A percentile compares a stretch with the other conserved stretches of the same genome.
phyloP scores from a whole-genome alignment of 2,888 invertebrate genomes.

The Thelaira solivaga region DNA sequence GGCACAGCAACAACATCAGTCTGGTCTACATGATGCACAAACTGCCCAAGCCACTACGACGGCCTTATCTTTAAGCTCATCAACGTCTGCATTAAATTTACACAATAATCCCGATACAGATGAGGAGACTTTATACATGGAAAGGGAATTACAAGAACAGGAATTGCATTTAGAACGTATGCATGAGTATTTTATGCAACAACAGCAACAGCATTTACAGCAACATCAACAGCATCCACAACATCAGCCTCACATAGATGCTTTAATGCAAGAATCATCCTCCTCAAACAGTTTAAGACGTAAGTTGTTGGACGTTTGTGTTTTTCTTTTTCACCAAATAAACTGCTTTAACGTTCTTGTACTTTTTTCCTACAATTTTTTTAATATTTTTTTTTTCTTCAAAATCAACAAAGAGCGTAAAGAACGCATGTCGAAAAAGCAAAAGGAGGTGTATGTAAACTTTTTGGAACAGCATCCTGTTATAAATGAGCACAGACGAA shows the following conservation, averaged over 20 bases:
- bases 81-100: conserved; percentile 58
- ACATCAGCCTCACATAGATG: conserved; percentile 70
- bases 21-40: conserved; percentile 55
- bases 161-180: conserved; percentile 64
- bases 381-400: not conserved
- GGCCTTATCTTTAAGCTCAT: conserved; percentile 57
- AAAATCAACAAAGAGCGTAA: conserved; percentile 74
- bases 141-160: conserved; percentile 58
- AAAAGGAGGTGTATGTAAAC: conserved; percentile 73
- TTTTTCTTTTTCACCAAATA: not conserved
- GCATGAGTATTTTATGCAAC: conserved; percentile 70
- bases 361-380: conserved; percentile 21
- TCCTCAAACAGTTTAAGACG: conserved; percentile 71
- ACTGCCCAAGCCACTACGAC: conserved; percentile 52
- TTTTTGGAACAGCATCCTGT: conserved; percentile 72
- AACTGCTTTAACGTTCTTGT: conserved; percentile 21
- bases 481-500: conserved; percentile 72
- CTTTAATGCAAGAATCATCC: conserved; percentile 68
- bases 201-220: conserved; percentile 70
- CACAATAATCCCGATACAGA: conserved; percentile 60
- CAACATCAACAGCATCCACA: conserved; percentile 63
- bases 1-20: conserved; percentile 25
- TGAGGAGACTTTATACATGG: conserved; percentile 57
- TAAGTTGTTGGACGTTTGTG: conserved; percentile 60
- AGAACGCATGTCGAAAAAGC: conserved; percentile 74